Evolutionary conservation across 2,888 invertebrate species (phyloP), one percentile per base, ranked within the genome.

Genomic region (Aporophyla lueneburgensis): DNA sequence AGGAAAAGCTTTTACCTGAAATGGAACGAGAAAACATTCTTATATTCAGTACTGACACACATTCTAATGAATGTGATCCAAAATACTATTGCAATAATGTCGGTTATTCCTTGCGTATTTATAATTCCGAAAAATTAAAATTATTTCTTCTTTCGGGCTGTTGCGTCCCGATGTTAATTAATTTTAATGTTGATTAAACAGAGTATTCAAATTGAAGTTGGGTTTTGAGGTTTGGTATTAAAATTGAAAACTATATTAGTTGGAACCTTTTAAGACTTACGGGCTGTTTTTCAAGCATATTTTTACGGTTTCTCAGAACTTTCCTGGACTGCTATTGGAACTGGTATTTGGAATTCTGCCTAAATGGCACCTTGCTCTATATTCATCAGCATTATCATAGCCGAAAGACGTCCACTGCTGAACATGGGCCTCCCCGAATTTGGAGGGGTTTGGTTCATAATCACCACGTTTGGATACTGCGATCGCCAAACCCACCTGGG

Each of bases 41-140:
- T 87, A 84, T 83, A 77, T 74, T 66, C 67, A 78, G 81, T 89
- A 91, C 91, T 90, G 89, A 89, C 89, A 88, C 84, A 81, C 73
- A 78, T 73, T 43, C 75, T 89, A 90, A 91, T 92, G 88, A 91
- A 89, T 84, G 54, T 86, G 69, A 72, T 81, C 85, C 84, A 71
- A 86, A 87, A 81, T 73, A 56, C 80, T 46, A 10, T 69, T 16
- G 81, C 27, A 74, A 83, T 87, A 88, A 74, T 68, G 87, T 85
- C 72, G 76, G 70, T 78, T 85, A 85, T 89, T 70, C 74, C 46
- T 10, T 80, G 80, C n/a, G 16, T 46, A 21, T 74, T 62, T 63
- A 63, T 61, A 67, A 76, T 74, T 78, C 69, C 63, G 68, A 65
- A 75, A 83, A 83, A 86, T 87, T n/a, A 81, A 80, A 7, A 62